Percentiles rank a stretch among this genome's conserved stretches.
Conservation (phyloP, 2,888 invertebrate species). For the Hirtodrosophila cameraria region DNA sequence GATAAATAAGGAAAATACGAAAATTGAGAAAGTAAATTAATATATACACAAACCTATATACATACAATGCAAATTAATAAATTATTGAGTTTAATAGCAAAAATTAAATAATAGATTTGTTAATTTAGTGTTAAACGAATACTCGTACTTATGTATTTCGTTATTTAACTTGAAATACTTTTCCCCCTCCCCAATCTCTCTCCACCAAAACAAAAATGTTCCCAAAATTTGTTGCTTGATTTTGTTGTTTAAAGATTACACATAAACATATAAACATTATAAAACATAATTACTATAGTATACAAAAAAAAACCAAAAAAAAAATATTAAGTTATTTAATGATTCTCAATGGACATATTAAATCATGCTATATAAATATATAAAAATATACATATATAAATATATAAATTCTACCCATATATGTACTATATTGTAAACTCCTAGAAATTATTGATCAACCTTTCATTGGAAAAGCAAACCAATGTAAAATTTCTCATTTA, state of each 20-base stretch:
- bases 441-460: constrained; percentile 38
- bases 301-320: not conserved
- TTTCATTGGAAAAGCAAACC: constrained; percentile 10
- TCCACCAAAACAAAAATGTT: not conserved
- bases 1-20: constrained; percentile 12
- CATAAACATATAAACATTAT: not conserved
- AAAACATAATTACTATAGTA: constrained; percentile 1
- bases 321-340: constrained; percentile 18
- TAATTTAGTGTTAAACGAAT: constrained; percentile 72
- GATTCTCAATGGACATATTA: constrained; percentile 41
- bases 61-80: constrained; percentile 48
- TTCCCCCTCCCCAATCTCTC: constrained; percentile 1
- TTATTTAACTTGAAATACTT: not conserved
- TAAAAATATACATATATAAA: constrained; percentile 24
- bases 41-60: constrained; percentile 34
- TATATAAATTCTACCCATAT: constrained; percentile 28
- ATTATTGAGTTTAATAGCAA: constrained; percentile 70
- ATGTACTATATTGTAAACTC: constrained; percentile 59
- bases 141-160: constrained; percentile 25
- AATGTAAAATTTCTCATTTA: constrained; percentile 45
- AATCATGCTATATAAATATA: constrained; percentile 32
- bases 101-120: constrained; percentile 73
- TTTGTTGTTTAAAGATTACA: constrained; percentile 1
- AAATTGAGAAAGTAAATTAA: constrained; percentile 20
- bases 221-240: constrained; percentile 10